Evolutionary conservation across 2,888 invertebrate species (phyloP).

Genomic region (Limnephilus marmoratus): DNA sequence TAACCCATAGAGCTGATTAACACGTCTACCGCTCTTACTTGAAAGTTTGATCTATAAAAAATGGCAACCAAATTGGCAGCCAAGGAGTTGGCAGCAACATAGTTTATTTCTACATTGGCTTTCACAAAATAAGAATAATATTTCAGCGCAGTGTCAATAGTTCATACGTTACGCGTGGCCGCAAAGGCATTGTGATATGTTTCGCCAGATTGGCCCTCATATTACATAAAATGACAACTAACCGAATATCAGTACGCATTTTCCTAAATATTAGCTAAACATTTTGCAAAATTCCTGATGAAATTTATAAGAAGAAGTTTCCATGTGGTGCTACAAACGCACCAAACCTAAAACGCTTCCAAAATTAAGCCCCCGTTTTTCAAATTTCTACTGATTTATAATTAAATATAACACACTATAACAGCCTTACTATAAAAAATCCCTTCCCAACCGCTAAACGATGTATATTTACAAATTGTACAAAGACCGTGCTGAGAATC

Average conservation of each 20-base stretch:
- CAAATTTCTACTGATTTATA: too few relatives aligned
- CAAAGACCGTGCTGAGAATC: too few relatives aligned
- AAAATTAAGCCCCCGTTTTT: too few relatives aligned
- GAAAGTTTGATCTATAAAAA: neutral
- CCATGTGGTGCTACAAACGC: too few relatives aligned
- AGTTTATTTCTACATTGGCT: neutral
- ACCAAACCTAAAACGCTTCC: too few relatives aligned
- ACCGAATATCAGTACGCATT: neutral
- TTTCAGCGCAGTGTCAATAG: slow-evolving; percentile 20
- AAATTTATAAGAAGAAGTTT: too few relatives aligned
- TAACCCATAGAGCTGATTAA: neutral
- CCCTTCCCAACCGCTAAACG: too few relatives aligned
- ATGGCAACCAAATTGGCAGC: neutral
- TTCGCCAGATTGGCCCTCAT: neutral
- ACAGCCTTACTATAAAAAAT: too few relatives aligned
- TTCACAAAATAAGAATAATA: neutral
- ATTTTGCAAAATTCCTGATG: too few relatives aligned
- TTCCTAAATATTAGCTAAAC: too few relatives aligned
- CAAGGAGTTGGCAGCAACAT: neutral
- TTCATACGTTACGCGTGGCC: neutral
- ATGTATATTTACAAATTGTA: too few relatives aligned
- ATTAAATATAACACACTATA: too few relatives aligned
- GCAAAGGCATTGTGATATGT: neutral
- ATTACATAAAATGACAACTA: neutral
- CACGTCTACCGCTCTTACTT: neutral